Evolutionary conservation across 2,888 invertebrate genomes (phyloP).

Genomic region (Rhagonycha fulva): DNA sequence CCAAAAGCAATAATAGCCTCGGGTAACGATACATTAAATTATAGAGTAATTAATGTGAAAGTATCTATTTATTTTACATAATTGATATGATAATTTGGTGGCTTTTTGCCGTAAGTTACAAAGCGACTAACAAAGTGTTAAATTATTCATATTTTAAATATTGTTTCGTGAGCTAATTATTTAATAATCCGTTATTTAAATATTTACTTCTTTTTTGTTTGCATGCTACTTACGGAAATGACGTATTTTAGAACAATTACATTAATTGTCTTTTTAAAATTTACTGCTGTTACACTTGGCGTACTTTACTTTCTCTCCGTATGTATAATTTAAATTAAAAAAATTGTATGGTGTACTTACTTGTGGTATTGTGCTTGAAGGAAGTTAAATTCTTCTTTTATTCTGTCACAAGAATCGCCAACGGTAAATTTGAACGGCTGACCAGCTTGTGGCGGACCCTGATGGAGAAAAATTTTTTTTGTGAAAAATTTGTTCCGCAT

Average conservation of each 20-base stretch:
- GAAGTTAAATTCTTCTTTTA: slow-evolving; percentile 94
- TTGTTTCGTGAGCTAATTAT: slow-evolving; percentile 12
- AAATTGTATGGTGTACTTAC: slow-evolving; percentile 64
- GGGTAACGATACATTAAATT: background rate
- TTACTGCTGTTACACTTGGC: background rate
- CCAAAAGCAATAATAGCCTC: background rate
- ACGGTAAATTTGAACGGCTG: slow-evolving; percentile 93
- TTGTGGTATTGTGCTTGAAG: slow-evolving; percentile 93
- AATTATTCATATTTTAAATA: slow-evolving; percentile 21
- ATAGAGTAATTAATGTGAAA: slow-evolving; percentile 19
- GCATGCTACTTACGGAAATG: slow-evolving; percentile 5
- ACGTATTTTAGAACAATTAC: slow-evolving; percentile 18
- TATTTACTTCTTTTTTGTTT: slow-evolving; percentile 8
- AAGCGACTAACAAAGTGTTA: slow-evolving; percentile 18
- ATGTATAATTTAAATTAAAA: background rate
- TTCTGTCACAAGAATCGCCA: slow-evolving; percentile 89
- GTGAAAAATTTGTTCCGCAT: background rate
- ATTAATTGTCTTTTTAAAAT: slow-evolving; percentile 12
- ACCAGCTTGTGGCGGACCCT: slow-evolving; percentile 85
- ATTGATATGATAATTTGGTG: slow-evolving; percentile 21
- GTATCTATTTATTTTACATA: slow-evolving; percentile 15
- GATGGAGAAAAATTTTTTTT: slow-evolving; percentile 38
- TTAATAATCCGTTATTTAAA: slow-evolving; percentile 25
- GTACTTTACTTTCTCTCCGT: background rate
- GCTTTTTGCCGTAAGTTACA: slow-evolving; percentile 19